Evolutionary conservation across 2,888 invertebrate species (phyloP).

Genomic region (Scelioninae gen. 2): DNA sequence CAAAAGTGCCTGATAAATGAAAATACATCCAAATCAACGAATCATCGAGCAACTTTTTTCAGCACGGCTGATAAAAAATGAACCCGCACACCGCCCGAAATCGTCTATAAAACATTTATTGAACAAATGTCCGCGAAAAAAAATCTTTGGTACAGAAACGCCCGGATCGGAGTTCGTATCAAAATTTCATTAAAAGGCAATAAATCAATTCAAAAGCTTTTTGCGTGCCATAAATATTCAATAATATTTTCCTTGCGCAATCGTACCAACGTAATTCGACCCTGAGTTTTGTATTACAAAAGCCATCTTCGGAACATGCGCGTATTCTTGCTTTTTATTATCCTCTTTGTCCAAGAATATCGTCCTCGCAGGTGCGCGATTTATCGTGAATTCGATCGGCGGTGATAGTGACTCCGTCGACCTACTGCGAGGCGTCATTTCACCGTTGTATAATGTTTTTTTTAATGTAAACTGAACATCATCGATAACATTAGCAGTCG

Average conservation of each 20-base stretch:
- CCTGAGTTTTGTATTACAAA: conserved; percentile 56
- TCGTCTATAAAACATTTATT: conserved; percentile 2
- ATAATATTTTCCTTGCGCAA: conserved; percentile 22
- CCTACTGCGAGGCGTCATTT: conserved; percentile 43
- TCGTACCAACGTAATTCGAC: conserved; percentile 34
- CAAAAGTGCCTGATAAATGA: no score
- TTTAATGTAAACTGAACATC: conserved; percentile 22
- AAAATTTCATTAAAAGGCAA: conserved; percentile 41
- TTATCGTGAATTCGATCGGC: conserved; percentile 51
- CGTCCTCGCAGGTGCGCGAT: conserved; percentile 59
- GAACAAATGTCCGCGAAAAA: conserved; percentile 11
- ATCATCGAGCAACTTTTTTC: no score
- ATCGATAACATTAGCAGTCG: conserved; percentile 43
- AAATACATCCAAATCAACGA: no score
- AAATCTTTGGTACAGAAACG: not conserved
- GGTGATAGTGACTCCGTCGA: conserved; percentile 50
- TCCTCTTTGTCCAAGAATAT: conserved; percentile 47
- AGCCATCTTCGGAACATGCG: conserved; percentile 36
- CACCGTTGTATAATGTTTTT: conserved; percentile 22
- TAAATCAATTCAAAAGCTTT: conserved; percentile 37
- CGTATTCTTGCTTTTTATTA: conserved; percentile 39
- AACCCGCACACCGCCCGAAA: no score
- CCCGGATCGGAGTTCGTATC: conserved; percentile 20
- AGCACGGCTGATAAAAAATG: no score
- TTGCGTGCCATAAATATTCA: conserved; percentile 49